Evolutionary conservation across 2,797 vertebrate species (phyloP).

Genomic region (Melanotaenia pygmaea): DNA sequence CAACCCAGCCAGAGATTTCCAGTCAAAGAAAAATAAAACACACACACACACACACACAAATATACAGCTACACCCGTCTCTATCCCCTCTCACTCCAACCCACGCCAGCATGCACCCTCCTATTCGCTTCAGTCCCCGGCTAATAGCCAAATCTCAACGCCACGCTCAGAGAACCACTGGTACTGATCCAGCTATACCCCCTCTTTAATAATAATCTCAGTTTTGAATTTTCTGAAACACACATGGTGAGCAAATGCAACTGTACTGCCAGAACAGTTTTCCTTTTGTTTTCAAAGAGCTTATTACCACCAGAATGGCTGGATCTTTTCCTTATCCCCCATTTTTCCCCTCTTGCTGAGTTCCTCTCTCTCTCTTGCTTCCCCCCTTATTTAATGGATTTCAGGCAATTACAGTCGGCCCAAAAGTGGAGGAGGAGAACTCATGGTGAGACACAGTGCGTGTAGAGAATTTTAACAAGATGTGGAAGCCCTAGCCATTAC

Average conservation of each 20-base stretch:
- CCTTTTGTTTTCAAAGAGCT: conserved; percentile 77
- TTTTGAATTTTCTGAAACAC: conserved; percentile 70
- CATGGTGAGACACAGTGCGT: conserved; percentile 52
- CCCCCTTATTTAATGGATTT: conserved; percentile 77
- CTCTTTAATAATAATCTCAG: conserved; percentile 70
- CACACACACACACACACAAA: conserved; percentile 19
- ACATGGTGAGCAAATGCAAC: conserved; percentile 62
- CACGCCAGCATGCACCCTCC: conserved; percentile 54
- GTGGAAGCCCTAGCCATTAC: conserved; percentile 71
- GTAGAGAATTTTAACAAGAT: conserved; percentile 80
- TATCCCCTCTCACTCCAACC: conserved; percentile 50
- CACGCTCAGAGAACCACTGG: conserved; percentile 70
- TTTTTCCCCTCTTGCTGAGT: conserved; percentile 49
- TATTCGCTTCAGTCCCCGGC: conserved; percentile 53
- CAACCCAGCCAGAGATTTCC: conserved; percentile 39
- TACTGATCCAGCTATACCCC: conserved; percentile 44
- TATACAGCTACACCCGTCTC: conserved; percentile 9
- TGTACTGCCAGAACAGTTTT: conserved; percentile 69
- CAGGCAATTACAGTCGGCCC: conserved; percentile 75
- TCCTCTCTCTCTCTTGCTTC: conserved; percentile 21
- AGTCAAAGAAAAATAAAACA: not conserved
- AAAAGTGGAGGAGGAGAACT: conserved; percentile 66
- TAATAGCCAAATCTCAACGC: conserved; percentile 71
- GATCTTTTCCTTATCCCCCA: conserved; percentile 52
- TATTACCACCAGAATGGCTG: conserved; percentile 70